Evolutionary conservation across 2,113 vertebrate genomes (phyloP).

Genomic region (Ellobius talpinus): DNA sequence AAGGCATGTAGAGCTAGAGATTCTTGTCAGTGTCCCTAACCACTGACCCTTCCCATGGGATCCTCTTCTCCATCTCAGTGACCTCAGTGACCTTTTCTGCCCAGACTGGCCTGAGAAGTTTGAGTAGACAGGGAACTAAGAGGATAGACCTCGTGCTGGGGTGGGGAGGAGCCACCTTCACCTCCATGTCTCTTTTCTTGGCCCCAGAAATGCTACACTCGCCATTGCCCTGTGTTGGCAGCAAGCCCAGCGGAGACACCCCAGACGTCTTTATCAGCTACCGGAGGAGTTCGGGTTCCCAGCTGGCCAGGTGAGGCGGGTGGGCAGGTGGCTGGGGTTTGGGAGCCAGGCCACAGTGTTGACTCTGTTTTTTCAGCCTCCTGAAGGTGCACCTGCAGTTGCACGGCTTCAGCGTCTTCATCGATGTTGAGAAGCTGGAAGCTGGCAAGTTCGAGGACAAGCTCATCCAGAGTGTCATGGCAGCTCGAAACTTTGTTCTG

Average conservation of each 20-base stretch:
- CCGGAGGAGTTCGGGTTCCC: slow-evolving; percentile 94
- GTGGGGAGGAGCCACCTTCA: neutral
- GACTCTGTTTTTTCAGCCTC: slow-evolving; percentile 86
- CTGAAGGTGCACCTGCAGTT: slow-evolving; percentile 98
- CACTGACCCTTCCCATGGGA: neutral
- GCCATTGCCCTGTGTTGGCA: slow-evolving; percentile 84
- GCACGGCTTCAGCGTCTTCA: slow-evolving; percentile 96
- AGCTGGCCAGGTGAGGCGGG: slow-evolving; percentile 94
- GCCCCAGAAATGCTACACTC: slow-evolving; percentile 89
- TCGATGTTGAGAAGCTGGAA: slow-evolving; percentile 98
- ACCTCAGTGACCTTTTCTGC: neutral
- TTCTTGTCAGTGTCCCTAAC: neutral
- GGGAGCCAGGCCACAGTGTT: neutral
- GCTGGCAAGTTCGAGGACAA: slow-evolving; percentile 98
- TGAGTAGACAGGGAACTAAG: neutral
- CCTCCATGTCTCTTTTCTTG: neutral
- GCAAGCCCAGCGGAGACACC: slow-evolving; percentile 86
- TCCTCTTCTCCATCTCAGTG: neutral
- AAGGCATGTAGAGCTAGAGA: neutral
- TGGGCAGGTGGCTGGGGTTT: neutral
- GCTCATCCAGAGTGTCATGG: slow-evolving; percentile 94
- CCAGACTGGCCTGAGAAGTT: neutral
- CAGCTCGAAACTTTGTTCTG: slow-evolving; percentile 95
- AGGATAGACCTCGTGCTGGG: neutral
- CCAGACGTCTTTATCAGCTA: slow-evolving; percentile 99